Base-by-base conservation (phyloP, 2,797 vertebrate species). In the Yasuhikotakia modesta region DNA sequence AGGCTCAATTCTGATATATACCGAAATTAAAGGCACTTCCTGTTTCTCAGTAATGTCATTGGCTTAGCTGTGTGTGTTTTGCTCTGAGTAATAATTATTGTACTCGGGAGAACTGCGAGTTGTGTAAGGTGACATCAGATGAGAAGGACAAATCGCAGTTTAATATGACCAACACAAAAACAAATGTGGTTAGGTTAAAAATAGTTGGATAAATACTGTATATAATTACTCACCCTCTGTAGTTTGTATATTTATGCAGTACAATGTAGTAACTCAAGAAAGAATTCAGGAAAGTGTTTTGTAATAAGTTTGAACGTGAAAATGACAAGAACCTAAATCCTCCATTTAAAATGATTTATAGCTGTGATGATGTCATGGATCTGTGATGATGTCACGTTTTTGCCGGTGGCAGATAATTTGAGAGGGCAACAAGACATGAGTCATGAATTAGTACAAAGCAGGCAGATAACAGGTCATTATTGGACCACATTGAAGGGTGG, bases 371-470 rank as follows among this genome's bases (percentile, higher is more conserved):
- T 79, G 70, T 57, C 48, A 3, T n/a, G 27, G 13, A 24, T n/a
- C 45, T 21, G 43, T 69, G 73, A 70, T 80, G 87, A 30, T 79
- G 70, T 57, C 82, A 82, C 21, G 81, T 85, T 86, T 80, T 76
- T 80, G 80, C 79, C 74, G 82, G 43, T 67, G 85, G 75, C 73
- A 78, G 70, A 76, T 88, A 50, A 86, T 88, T 90, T 90, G 50
- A 73, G 83, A 78, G 53, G 70, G 77, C 86, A 82, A 81, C 86
- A 89, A 88, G 84, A 88, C 86, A 86, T 75, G 81, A 70, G 80
- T 89, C 78, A 27, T 80, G 78, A 87, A 87, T 89, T 85, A 81
- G 85, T 82, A 80, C 16, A 57, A 67, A 82, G 70, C 50, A 27
- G 67, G 65, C 52, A 67, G 67, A 82, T 84, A 76, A 74, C 76